These are phyloP conservation scores for Lutraria lutraria DNA, from an alignment of 2,888 invertebrate species.

Conservation along the genomic window DNA sequence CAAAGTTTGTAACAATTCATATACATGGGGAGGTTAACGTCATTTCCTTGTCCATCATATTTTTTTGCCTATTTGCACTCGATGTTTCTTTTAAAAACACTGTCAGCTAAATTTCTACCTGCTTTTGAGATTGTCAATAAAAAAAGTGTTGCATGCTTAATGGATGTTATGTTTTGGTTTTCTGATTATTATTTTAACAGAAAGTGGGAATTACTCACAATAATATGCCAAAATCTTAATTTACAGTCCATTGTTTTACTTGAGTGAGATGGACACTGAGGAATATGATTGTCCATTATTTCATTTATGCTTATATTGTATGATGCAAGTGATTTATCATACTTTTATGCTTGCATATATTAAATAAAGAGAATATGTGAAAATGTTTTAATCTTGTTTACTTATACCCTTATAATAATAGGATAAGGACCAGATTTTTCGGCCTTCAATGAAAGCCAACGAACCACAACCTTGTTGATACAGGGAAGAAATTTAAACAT, in stretches of 20 bases:
- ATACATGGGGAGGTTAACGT: background rate
- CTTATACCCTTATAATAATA: background rate
- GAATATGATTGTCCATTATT: constrained; percentile 5
- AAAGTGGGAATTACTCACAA: background rate
- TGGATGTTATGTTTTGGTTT: background rate
- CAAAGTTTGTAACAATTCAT: constrained; percentile 4
- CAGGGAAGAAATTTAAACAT: background rate
- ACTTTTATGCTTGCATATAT: constrained; percentile 25
- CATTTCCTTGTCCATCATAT: background rate
- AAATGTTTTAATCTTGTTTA: background rate
- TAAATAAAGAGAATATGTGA: constrained; percentile 23
- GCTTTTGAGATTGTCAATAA: background rate
- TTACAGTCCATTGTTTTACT: background rate
- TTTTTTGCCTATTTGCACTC: background rate
- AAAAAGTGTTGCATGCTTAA: background rate
- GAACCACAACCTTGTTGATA: background rate
- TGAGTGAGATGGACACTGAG: background rate
- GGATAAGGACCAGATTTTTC: background rate
- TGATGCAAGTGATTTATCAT: constrained; percentile 21
- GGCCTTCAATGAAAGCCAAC: background rate
- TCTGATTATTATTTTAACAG: background rate
- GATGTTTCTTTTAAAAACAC: background rate
- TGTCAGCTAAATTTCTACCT: background rate
- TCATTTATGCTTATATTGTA: constrained; percentile 13
- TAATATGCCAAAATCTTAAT: background rate